Evolutionary conservation across 2,113 vertebrate species (phyloP).

Genomic region (Aplodontia rufa): DNA sequence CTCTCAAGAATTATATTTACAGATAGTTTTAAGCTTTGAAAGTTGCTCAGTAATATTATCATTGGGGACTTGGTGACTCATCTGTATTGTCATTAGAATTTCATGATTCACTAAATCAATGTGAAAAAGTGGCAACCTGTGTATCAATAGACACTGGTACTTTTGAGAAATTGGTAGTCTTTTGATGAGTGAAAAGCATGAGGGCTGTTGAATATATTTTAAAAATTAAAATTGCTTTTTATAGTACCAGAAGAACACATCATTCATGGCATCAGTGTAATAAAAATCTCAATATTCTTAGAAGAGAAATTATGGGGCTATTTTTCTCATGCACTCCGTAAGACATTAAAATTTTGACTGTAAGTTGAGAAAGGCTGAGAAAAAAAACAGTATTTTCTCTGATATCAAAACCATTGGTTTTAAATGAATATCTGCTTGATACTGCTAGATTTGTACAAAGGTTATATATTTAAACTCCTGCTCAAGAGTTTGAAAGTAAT

Average conservation of each 20-base stretch:
- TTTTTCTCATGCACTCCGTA: constrained; percentile 19
- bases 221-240: constrained; percentile 65
- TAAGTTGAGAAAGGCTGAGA: background rate
- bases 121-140: background rate
- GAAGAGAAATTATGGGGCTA: constrained; percentile 18
- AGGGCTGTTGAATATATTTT: constrained; percentile 2
- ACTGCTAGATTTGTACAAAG: background rate
- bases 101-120: constrained; percentile 36
- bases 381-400: background rate
- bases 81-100: constrained; percentile 22
- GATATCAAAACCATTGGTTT: background rate
- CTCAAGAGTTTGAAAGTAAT: constrained; percentile 6
- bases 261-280: constrained; percentile 51
- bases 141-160: background rate
- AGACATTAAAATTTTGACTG: constrained; percentile 21
- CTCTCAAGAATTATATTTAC: background rate
- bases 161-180: constrained; percentile 29
- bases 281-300: constrained; percentile 60
- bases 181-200: constrained; percentile 30
- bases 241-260: constrained; percentile 19
- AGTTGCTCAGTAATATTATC: constrained; percentile 1
- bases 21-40: background rate
- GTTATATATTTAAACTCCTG: background rate
- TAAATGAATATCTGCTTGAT: background rate
- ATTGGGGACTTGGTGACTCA: constrained; percentile 19